Evolutionary conservation across 2,113 vertebrate genomes (phyloP).

Genomic region (Serinus canaria): DNA sequence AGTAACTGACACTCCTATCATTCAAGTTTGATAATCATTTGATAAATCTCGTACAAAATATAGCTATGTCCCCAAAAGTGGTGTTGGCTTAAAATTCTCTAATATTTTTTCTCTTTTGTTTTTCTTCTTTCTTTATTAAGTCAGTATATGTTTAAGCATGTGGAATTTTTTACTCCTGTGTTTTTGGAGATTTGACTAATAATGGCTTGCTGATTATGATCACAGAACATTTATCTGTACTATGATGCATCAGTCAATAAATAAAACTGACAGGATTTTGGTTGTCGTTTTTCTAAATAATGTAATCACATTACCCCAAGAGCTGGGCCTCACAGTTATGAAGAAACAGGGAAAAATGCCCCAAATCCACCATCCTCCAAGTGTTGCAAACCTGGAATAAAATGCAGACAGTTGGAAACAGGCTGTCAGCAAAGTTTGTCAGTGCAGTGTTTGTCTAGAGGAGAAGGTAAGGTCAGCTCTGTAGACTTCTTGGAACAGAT

Average conservation of each 20-base stretch:
- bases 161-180: neutral
- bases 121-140: neutral
- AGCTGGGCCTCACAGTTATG: neutral
- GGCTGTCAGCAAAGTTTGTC: neutral
- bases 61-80: neutral
- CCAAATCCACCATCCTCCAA: rapidly evolving
- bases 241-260: neutral
- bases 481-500: neutral
- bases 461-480: neutral
- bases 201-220: neutral
- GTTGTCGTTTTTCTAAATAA: too few species aligned
- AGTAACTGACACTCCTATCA: neutral
- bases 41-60: neutral
- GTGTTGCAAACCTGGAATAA: neutral
- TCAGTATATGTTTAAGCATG: neutral
- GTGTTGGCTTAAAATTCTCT: neutral
- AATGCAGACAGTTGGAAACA: neutral
- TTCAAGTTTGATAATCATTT: neutral
- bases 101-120: neutral
- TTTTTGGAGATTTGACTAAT: neutral
- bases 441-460: neutral
- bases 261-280: neutral
- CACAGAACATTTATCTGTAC: neutral
- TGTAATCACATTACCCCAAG: neutral
- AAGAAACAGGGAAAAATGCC: neutral